Evolutionary conservation across 2,888 invertebrate genomes (phyloP).

Genomic region (Drymonia ruficornis): DNA sequence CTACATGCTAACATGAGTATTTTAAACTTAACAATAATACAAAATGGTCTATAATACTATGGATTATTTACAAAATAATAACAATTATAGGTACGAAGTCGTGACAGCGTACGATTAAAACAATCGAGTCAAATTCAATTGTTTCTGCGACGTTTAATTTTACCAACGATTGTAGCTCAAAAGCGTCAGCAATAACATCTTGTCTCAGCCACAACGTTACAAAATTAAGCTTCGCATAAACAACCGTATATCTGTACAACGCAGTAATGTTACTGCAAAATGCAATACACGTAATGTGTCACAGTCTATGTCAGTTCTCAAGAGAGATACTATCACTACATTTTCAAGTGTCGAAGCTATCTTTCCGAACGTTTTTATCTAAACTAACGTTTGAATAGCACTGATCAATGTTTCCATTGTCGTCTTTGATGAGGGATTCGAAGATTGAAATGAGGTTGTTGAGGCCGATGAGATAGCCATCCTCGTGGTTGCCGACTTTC

Average conservation of each 20-base stretch:
- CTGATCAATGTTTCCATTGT: slow-evolving; percentile 71
- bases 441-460: slow-evolving; percentile 96
- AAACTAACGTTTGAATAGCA: slow-evolving; percentile 58
- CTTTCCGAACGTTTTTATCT: slow-evolving; percentile 70
- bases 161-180: slow-evolving; percentile 6
- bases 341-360: slow-evolving; percentile 75
- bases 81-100: slow-evolving; percentile 54
- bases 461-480: slow-evolving; percentile 96
- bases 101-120: slow-evolving; percentile 29
- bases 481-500: slow-evolving; percentile 98
- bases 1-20: slow-evolving; percentile 72
- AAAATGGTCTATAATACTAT: slow-evolving; percentile 58
- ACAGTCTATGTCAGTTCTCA: slow-evolving; percentile 52
- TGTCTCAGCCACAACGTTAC: slow-evolving; percentile 8
- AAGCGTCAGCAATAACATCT: slow-evolving; percentile 12
- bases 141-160: slow-evolving; percentile 38
- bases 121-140: slow-evolving; percentile 31
- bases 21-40: slow-evolving; percentile 66
- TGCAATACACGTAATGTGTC: slow-evolving; percentile 45
- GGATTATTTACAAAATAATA: slow-evolving; percentile 67
- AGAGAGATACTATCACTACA: slow-evolving; percentile 41
- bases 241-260: slow-evolving; percentile 37
- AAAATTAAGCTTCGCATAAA: slow-evolving; percentile 38
- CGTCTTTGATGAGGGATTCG: slow-evolving; percentile 84
- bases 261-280: slow-evolving; percentile 47